phyloP scores from a whole-genome alignment of 2,797 vertebrate genomes.

The Poecile montanus region DNA sequence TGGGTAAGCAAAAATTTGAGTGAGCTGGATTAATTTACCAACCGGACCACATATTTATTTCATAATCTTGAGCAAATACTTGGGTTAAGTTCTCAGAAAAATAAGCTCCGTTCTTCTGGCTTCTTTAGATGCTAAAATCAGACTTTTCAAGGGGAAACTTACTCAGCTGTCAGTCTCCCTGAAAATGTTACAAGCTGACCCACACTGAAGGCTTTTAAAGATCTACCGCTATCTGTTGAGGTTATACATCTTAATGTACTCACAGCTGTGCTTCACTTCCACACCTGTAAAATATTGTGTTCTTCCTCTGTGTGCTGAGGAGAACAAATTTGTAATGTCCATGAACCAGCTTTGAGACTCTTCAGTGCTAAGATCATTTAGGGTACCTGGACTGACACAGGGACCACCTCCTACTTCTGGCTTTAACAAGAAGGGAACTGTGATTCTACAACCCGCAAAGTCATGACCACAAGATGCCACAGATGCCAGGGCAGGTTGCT shows the following conservation, averaged over 20 bases:
- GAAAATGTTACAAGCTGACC: neutral
- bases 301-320: neutral
- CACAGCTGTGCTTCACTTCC: neutral
- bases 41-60: neutral
- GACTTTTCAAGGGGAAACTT: neutral
- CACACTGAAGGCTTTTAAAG: neutral
- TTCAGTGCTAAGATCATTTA: neutral
- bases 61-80: neutral
- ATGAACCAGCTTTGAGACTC: neutral
- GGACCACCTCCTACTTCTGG: neutral
- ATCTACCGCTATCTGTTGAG: neutral
- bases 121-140: neutral
- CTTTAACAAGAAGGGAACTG: neutral
- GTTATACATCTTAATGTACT: neutral
- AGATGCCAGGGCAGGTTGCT: neutral
- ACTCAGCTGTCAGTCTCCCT: neutral
- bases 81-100: neutral
- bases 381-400: neutral
- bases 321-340: neutral
- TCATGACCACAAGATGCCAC: neutral
- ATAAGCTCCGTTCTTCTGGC: neutral
- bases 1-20: neutral
- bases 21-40: neutral
- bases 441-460: neutral
- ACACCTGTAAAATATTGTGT: neutral